Conservation (phyloP, 2,113 vertebrate genomes). For the Albula glossodonta region DNA sequence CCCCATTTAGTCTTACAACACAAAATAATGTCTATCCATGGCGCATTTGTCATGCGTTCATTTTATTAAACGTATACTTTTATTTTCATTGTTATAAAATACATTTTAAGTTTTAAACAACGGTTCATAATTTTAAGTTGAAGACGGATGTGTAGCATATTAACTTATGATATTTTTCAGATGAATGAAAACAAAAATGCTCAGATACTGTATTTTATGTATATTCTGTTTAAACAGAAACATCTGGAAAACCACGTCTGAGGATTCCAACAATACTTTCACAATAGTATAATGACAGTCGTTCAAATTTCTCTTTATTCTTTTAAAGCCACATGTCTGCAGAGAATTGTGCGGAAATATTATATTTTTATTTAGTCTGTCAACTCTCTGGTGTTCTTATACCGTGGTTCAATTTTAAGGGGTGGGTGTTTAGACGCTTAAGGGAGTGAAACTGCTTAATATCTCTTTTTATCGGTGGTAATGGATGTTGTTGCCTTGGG, state of each 20-base stretch:
- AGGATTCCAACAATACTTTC: too few species aligned
- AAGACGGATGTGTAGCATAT: neutral
- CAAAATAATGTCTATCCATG: neutral
- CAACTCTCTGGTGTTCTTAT: neutral
- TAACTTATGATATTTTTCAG: too few species aligned
- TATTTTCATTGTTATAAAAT: neutral
- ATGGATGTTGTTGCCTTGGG: slow-evolving; percentile 68
- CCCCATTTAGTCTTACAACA: too few species aligned
- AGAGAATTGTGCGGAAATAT: too few species aligned
- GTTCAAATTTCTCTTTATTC: too few species aligned
- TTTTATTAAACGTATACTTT: neutral
- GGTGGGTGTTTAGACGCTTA: neutral
- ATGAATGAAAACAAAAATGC: too few species aligned
- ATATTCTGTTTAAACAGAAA: too few species aligned
- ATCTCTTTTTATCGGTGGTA: slow-evolving; percentile 48
- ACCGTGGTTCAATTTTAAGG: neutral
- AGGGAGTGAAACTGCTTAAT: slow-evolving; percentile 9
- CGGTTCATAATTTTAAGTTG: neutral
- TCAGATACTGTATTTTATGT: too few species aligned
- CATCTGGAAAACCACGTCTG: too few species aligned
- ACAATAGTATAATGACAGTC: too few species aligned
- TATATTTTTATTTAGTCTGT: neutral
- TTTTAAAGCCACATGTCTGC: too few species aligned
- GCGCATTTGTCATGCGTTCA: neutral
- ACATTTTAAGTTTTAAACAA: neutral